Evolutionary conservation across 2,797 vertebrate species (phyloP).

Genomic region (Eurystomus glaucurus): DNA sequence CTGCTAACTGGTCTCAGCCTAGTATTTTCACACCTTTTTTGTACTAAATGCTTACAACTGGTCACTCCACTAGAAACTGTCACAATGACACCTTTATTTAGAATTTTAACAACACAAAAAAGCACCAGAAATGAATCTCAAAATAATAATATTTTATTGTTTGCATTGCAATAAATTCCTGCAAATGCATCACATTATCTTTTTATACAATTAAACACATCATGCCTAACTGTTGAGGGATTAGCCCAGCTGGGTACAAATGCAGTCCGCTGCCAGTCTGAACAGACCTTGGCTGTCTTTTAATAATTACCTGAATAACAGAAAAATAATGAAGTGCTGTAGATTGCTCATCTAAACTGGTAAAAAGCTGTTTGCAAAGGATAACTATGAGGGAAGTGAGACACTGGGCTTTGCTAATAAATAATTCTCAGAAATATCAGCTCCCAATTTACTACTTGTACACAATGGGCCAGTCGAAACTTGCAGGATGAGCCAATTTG

Average conservation of each 20-base stretch:
- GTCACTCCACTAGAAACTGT: slow-evolving; percentile 85
- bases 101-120: slow-evolving; percentile 88
- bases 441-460: slow-evolving; percentile 91
- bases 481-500: slow-evolving; percentile 92
- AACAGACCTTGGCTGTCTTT: slow-evolving; percentile 58
- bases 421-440: slow-evolving; percentile 89
- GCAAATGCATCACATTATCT: slow-evolving; percentile 64
- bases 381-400: slow-evolving; percentile 76
- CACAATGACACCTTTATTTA: slow-evolving; percentile 86
- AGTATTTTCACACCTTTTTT: slow-evolving; percentile 89
- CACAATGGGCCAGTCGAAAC: slow-evolving; percentile 94
- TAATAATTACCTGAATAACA: slow-evolving; percentile 79
- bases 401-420: slow-evolving; percentile 83
- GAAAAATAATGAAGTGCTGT: slow-evolving; percentile 71
- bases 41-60: slow-evolving; percentile 89
- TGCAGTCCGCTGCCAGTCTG: slow-evolving; percentile 52
- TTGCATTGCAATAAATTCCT: slow-evolving; percentile 69
- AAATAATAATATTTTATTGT: slow-evolving; percentile 67
- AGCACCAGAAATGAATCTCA: slow-evolving; percentile 68
- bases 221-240: slow-evolving; percentile 58
- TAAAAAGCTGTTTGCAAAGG: slow-evolving; percentile 85
- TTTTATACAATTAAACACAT: slow-evolving; percentile 75
- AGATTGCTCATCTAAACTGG: slow-evolving; percentile 78
- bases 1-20: slow-evolving; percentile 90
- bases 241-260: slow-evolving; percentile 57